These are phyloP conservation scores for Amitus sp. DNA, from an alignment of 2,888 invertebrate genomes.

Conservation along the genomic window DNA sequence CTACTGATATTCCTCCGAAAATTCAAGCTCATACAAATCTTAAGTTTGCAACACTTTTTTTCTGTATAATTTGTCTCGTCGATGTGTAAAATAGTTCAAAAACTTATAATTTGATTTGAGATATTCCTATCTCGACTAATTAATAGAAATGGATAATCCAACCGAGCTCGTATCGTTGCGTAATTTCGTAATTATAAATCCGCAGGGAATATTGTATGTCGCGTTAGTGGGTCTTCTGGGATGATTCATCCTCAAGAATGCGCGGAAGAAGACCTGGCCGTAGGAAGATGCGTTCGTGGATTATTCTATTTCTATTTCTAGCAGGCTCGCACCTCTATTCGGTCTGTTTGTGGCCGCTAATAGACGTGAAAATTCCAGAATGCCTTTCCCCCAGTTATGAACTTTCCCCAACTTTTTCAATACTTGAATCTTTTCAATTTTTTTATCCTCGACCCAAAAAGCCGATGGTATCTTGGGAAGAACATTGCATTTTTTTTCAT, in stretches of 20 bases:
- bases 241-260: slow-evolving; percentile 39
- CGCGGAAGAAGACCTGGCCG: slow-evolving; percentile 36
- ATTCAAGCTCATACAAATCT: too few species aligned
- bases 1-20: too few species aligned
- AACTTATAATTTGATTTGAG: too few species aligned
- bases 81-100: too few species aligned
- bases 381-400: slow-evolving; percentile 22
- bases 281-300: slow-evolving; percentile 31
- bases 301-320: slow-evolving; percentile 60
- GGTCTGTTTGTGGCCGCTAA: slow-evolving; percentile 59
- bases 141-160: too few species aligned
- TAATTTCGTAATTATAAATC: background rate
- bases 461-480: too few species aligned
- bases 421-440: background rate
- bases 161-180: background rate
- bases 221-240: slow-evolving; percentile 32
- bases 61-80: too few species aligned
- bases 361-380: slow-evolving; percentile 46
- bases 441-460: too few species aligned
- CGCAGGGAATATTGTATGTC: slow-evolving; percentile 27
- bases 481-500: too few species aligned
- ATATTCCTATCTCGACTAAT: too few species aligned
- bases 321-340: slow-evolving; percentile 50
- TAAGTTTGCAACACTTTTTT: too few species aligned
- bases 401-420: background rate